Percentiles rank a stretch among this genome's conserved stretches.
Evolutionary conservation across 2,888 invertebrate genomes (phyloP).

Genomic region (Rhorus exstirpatorius): DNA sequence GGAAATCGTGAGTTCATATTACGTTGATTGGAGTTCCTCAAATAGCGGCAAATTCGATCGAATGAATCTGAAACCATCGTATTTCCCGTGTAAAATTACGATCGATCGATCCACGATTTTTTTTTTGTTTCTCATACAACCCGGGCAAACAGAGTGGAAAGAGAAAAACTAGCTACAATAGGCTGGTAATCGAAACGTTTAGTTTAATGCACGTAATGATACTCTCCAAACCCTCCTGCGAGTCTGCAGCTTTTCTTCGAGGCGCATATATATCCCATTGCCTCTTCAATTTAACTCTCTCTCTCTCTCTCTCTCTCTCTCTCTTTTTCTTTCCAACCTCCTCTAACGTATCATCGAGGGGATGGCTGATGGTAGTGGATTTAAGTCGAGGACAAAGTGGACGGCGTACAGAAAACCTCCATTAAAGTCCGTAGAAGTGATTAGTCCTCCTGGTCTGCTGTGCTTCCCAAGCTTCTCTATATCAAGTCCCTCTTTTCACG

Average conservation of each 20-base stretch:
- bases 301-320: too few relatives aligned
- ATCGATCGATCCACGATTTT: constrained; percentile 41
- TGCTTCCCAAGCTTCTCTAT: constrained; percentile 70
- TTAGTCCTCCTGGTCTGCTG: constrained; percentile 80
- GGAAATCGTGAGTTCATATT: too few relatives aligned
- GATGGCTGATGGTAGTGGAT: constrained; percentile 75
- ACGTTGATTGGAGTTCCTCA: too few relatives aligned
- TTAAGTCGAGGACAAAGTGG: constrained; percentile 86
- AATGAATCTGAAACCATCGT: too few relatives aligned
- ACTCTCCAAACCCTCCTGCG: constrained; percentile 72
- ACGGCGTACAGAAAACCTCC: constrained; percentile 86
- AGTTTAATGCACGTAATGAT: constrained; percentile 84
- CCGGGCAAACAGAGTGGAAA: constrained; percentile 2
- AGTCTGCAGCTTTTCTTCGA: constrained; percentile 80
- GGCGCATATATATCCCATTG: constrained; percentile 71
- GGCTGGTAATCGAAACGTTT: constrained; percentile 74
- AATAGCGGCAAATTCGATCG: too few relatives aligned
- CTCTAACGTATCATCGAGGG: constrained; percentile 37
- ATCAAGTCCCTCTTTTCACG: constrained; percentile 54
- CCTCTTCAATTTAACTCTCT: constrained; percentile 77
- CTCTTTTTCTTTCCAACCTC: constrained; percentile 25
- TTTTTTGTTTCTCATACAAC: neutral
- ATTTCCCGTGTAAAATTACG: constrained; percentile 28
- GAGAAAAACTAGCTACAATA: constrained; percentile 23
- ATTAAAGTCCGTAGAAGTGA: constrained; percentile 86